These are phyloP conservation scores for Ostrea edulis DNA, from an alignment of 1,140 invertebrate genomes.

Conservation along the genomic window DNA sequence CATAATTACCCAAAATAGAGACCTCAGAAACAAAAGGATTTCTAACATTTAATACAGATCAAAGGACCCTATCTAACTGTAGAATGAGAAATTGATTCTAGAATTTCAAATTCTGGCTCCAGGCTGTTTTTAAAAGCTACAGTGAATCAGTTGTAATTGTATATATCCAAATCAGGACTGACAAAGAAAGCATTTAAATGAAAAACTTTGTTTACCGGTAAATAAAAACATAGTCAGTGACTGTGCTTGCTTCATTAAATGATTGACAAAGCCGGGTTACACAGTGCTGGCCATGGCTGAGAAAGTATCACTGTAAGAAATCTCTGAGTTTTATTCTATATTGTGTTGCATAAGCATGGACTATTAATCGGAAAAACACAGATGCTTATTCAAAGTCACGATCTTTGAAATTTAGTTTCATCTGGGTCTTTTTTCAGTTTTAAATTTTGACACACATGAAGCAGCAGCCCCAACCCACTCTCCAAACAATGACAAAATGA, in stretches of 20 bases:
- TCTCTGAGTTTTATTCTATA: background rate
- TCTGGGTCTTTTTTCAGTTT: background rate
- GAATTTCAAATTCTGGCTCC: background rate
- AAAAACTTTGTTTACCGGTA: slow-evolving; percentile 35
- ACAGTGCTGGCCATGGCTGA: background rate
- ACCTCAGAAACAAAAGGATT: slow-evolving; percentile 27
- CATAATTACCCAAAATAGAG: slow-evolving; percentile 24
- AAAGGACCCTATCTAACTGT: slow-evolving; percentile 4
- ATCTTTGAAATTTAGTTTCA: background rate
- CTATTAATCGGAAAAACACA: background rate
- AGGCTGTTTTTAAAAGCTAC: slow-evolving; percentile 21
- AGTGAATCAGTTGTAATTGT: slow-evolving; percentile 29
- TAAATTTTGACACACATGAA: background rate
- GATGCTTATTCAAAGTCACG: background rate
- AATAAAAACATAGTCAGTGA: slow-evolving; percentile 24
- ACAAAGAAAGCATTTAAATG: slow-evolving; percentile 37
- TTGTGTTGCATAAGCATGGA: slow-evolving; percentile 21
- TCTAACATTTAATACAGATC: slow-evolving; percentile 12
- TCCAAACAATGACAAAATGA: no score
- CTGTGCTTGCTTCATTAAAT: slow-evolving; percentile 24
- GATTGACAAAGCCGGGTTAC: slow-evolving; percentile 18
- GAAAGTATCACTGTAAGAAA: slow-evolving; percentile 2
- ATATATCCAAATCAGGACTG: slow-evolving; percentile 19
- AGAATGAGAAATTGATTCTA: slow-evolving; percentile 24
- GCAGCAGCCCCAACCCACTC: background rate